Conservation (phyloP, 2,888 invertebrate species). For the Sinohyriopsis cumingii region DNA sequence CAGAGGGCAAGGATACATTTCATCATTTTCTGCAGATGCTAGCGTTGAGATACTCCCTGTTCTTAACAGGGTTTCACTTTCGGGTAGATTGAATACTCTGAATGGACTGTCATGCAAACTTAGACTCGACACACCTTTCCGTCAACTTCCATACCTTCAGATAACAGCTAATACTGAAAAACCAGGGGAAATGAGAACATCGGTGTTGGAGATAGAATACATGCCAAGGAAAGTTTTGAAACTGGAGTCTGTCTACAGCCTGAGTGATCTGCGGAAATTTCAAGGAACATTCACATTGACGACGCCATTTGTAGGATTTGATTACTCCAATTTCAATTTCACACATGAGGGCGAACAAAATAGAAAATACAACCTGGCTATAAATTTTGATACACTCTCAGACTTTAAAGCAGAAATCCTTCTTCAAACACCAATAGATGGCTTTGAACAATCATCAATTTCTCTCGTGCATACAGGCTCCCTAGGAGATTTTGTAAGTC, state of each 20-base stretch:
- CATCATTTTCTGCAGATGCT: constrained; percentile 23
- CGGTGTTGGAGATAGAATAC: constrained; percentile 21
- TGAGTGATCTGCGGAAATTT: too few species aligned
- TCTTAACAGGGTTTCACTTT: constrained; percentile 26
- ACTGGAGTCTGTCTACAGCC: too few species aligned
- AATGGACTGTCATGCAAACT: constrained; percentile 32
- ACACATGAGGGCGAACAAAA: too few species aligned
- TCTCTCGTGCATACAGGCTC: constrained; percentile 8
- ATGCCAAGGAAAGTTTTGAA: constrained; percentile 7
- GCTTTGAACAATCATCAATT: constrained; percentile 16
- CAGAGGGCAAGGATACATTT: constrained; percentile 6
- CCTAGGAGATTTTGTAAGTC: constrained; percentile 25
- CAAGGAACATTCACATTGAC: constrained; percentile 5
- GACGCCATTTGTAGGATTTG: too few species aligned
- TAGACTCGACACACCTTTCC: constrained; percentile 41
- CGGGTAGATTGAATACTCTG: constrained; percentile 20
- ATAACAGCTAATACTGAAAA: constrained; percentile 22
- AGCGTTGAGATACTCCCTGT: constrained; percentile 37
- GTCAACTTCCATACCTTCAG: constrained; percentile 30
- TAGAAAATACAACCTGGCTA: background rate
- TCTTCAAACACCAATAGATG: constrained; percentile 25
- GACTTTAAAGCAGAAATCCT: constrained; percentile 7
- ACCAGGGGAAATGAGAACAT: constrained; percentile 12
- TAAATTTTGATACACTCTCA: constrained; percentile 2
- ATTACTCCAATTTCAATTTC: too few species aligned